Evolutionary conservation across 35 echinoderm and acorn worm species (phyloP).

Genomic region (Heliocidaris tuberculata): DNA sequence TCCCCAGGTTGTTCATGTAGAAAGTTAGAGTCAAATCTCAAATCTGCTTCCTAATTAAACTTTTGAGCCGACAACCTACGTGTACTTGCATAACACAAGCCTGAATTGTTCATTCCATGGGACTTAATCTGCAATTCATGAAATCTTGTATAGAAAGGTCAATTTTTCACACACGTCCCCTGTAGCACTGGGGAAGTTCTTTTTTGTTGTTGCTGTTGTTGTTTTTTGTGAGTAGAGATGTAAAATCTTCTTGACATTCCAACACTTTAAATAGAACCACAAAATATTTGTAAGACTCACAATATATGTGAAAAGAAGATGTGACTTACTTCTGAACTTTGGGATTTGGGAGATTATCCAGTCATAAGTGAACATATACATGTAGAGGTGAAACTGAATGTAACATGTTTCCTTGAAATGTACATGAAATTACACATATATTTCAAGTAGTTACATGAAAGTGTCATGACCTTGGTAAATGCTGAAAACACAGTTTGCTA

Average conservation of each 20-base stretch:
- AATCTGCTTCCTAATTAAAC: neutral
- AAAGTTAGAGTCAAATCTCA: neutral
- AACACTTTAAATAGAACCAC: neutral
- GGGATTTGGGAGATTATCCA: neutral
- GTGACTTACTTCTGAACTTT: neutral
- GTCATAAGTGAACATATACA: neutral
- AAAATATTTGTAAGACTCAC: neutral
- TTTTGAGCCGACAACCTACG: neutral
- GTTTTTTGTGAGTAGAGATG: neutral
- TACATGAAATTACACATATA: too few species aligned
- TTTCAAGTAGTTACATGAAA: neutral
- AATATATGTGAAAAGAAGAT: neutral
- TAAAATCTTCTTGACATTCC: neutral
- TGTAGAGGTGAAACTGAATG: neutral
- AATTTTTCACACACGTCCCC: neutral
- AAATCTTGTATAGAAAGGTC: neutral
- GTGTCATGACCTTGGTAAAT: neutral
- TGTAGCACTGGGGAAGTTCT: neutral
- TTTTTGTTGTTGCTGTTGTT: neutral
- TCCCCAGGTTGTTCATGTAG: neutral
- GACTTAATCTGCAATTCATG: slow-evolving; percentile 11
- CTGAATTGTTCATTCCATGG: neutral
- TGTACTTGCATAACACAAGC: neutral
- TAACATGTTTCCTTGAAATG: too few species aligned
- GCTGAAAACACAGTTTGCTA: neutral